Conservation (phyloP, 2,888 invertebrate species). For the Xanthia togata region DNA sequence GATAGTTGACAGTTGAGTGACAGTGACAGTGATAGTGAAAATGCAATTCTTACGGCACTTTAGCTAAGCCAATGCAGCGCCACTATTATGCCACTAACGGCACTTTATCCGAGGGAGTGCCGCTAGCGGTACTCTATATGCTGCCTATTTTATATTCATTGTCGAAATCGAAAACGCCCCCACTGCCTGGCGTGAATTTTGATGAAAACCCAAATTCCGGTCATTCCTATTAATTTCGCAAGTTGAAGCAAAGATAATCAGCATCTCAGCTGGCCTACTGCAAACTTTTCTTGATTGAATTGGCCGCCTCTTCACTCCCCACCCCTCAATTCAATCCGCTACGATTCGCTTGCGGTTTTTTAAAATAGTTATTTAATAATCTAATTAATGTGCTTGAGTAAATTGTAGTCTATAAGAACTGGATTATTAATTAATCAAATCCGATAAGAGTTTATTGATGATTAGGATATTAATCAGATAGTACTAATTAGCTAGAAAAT, state of each 20-base stretch:
- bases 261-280: conserved; percentile 22
- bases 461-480: background rate
- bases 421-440: background rate
- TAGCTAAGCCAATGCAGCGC: too few relatives aligned
- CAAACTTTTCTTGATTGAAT: conserved; percentile 62
- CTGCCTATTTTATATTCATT: too few relatives aligned
- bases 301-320: conserved; percentile 2
- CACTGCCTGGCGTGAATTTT: too few relatives aligned
- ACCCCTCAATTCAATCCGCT: conserved; percentile 6
- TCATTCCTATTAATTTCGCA: conserved; percentile 43
- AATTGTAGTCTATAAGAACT: background rate
- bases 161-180: too few relatives aligned
- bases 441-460: background rate
- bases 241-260: conserved; percentile 49
- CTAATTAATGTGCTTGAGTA: conserved; percentile 8
- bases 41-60: too few relatives aligned
- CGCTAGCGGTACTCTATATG: too few relatives aligned
- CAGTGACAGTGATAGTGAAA: too few relatives aligned
- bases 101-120: too few relatives aligned
- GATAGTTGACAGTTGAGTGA: too few relatives aligned
- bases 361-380: conserved; percentile 22
- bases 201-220: background rate
- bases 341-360: conserved; percentile 8
- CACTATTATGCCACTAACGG: too few relatives aligned
- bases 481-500: background rate